These are phyloP conservation scores for Metallyticus violacea DNA, from an alignment of 2,888 invertebrate species.

Conservation along the genomic window DNA sequence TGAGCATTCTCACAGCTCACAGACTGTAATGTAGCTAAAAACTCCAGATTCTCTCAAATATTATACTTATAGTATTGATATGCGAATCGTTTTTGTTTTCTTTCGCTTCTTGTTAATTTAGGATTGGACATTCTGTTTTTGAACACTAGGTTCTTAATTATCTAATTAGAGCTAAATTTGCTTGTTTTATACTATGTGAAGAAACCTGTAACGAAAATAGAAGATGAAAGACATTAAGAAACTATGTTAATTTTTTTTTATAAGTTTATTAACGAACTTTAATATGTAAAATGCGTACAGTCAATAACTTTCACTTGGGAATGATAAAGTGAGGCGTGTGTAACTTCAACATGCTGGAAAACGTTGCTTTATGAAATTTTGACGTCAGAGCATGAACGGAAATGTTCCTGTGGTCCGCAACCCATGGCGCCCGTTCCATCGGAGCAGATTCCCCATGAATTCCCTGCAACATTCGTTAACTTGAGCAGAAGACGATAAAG, in stretches of 20 bases:
- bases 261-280: neutral
- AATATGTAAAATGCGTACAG: neutral
- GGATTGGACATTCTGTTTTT: too few species aligned
- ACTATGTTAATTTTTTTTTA: neutral
- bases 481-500: neutral
- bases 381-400: slow-evolving; percentile 47
- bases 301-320: too few species aligned
- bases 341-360: too few species aligned
- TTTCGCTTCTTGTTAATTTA: too few species aligned
- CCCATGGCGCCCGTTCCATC: slow-evolving; percentile 43
- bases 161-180: too few species aligned
- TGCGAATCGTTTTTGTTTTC: too few species aligned
- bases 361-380: slow-evolving; percentile 31
- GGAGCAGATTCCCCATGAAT: slow-evolving; percentile 45
- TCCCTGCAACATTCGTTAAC: slow-evolving; percentile 39
- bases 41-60: too few species aligned
- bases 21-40: too few species aligned
- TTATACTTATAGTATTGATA: too few species aligned
- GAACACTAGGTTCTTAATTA: too few species aligned
- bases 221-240: neutral
- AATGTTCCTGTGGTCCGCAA: slow-evolving; percentile 47
- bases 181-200: neutral
- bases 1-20: too few species aligned
- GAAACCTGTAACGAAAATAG: neutral
- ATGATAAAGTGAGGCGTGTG: too few species aligned